Evolutionary conservation across 2,797 vertebrate genomes (phyloP), one percentile per base, ranked within the genome.

Genomic region (Sebastes melanostomus): DNA sequence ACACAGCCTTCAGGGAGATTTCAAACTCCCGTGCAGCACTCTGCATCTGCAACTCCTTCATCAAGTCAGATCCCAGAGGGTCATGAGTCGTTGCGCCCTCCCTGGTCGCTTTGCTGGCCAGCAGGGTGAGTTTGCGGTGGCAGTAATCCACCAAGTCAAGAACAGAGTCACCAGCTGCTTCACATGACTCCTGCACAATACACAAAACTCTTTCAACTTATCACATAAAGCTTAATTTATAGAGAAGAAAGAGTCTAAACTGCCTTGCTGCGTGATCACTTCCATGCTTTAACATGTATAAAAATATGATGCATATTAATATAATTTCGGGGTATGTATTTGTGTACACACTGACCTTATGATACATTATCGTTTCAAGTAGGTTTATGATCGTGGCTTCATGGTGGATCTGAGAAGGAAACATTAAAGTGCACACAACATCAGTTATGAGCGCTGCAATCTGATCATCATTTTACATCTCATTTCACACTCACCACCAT

Each of bases 61-160:
- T 61, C 36, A 60, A 14, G 62, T 66, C 36, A 16, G 62, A 25
- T 11, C 8, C 34, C 8, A 16, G 13, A 36, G 78, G 85, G 6
- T 81, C 73, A 0, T 36, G 84, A 27, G 73, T 78, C 1, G 38
- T 59, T 1, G 62, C 8, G 1, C 71, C 79, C 3, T 86, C 81
- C 1, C 16, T 84, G 77, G 90, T 42, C 1, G 82, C 93, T 63
- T 76, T 92, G 67, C 96, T 95, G 30, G 91, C 94, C 22, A 99
- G 89, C 77, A 97, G 86, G 16, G 93, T 97, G 89, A 99, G 94
- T 86, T 99, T 99, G 38, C 98, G 97, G 89, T 98, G 97, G 88
- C 97, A 98, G 63, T 99, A 99, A 94, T 99, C 98, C 50, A 98
- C 96, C 81, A 99, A 91, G 86, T 99, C 98, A 84, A 99, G 93